phyloP scores from a whole-genome alignment of 2,113 vertebrate species.

The Ptyas mucosa region DNA sequence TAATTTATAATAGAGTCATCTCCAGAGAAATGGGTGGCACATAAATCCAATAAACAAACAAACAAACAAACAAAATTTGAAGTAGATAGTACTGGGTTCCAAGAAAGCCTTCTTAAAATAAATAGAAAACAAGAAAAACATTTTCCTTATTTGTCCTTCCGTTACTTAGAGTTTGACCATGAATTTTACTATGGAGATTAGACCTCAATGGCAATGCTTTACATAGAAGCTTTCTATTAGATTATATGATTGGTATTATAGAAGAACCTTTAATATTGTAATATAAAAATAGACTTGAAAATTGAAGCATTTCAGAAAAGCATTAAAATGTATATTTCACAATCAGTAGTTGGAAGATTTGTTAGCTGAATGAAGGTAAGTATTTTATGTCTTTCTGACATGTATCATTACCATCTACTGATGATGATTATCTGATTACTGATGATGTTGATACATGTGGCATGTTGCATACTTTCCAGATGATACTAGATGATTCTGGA shows the following conservation, averaged over 20 bases:
- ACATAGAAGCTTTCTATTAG: conserved; percentile 58
- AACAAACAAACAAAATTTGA: conserved; percentile 47
- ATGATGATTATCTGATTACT: not conserved
- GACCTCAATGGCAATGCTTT: conserved; percentile 56
- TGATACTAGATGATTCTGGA: conserved; percentile 9
- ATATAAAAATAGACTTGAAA: conserved; percentile 48
- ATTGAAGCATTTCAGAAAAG: conserved; percentile 50
- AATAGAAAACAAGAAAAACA: conserved; percentile 35
- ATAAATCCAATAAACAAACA: not conserved
- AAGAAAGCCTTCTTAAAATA: conserved; percentile 42
- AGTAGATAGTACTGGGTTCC: conserved; percentile 10
- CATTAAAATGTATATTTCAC: conserved; percentile 54
- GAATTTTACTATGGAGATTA: conserved; percentile 55
- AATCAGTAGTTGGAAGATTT: conserved; percentile 54
- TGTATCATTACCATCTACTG: not conserved
- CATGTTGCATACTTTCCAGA: conserved; percentile 18
- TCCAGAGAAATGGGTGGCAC: not conserved
- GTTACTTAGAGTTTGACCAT: conserved; percentile 48
- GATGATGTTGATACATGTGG: not conserved
- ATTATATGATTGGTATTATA: conserved; percentile 60
- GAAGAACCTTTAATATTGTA: conserved; percentile 64
- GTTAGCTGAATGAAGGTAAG: conserved; percentile 47
- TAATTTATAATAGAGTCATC: not conserved
- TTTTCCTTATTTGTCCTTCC: conserved; percentile 25
- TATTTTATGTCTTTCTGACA: conserved; percentile 28